A percentile compares a stretch with the other conserved stretches of the same genome.
These are phyloP conservation scores for Lycocerus yunnanus DNA, from an alignment of 2,888 invertebrate genomes.

Conservation along the genomic window DNA sequence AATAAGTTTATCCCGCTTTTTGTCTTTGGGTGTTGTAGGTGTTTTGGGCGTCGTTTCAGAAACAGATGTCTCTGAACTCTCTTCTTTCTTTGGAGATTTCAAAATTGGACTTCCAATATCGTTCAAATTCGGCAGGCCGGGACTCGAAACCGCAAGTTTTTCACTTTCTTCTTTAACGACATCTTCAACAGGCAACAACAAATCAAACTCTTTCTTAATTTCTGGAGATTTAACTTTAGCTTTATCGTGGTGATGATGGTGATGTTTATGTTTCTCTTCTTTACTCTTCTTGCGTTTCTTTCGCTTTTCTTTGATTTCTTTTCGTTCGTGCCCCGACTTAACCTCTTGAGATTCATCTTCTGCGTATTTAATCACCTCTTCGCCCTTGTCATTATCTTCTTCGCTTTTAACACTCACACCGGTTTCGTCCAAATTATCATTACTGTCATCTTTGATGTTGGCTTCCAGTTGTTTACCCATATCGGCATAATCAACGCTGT, in stretches of 20 bases:
- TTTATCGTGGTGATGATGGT: slow-evolving; percentile 67
- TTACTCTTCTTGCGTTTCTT: slow-evolving; percentile 85
- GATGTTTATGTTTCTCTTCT: slow-evolving; percentile 74
- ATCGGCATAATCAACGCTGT: slow-evolving; percentile 80
- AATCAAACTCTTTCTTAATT: slow-evolving; percentile 42
- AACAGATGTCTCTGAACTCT: slow-evolving; percentile 45
- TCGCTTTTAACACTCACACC: slow-evolving; percentile 53
- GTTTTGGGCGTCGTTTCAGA: slow-evolving; percentile 64
- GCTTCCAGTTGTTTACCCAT: slow-evolving; percentile 83
- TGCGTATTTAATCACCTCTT: slow-evolving; percentile 66
- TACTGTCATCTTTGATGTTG: slow-evolving; percentile 72
- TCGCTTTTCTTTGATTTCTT: slow-evolving; percentile 76
- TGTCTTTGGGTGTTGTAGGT: slow-evolving; percentile 53
- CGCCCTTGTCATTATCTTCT: slow-evolving; percentile 50
- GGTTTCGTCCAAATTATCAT: slow-evolving; percentile 52
- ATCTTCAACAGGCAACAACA: slow-evolving; percentile 4
- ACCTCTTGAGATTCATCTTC: slow-evolving; percentile 62
- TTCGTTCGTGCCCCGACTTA: slow-evolving; percentile 54
- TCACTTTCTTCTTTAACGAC: slow-evolving; percentile 19
- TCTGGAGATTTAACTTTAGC: slow-evolving; percentile 50
- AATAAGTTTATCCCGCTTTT: slow-evolving; percentile 62
- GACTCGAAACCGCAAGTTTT: slow-evolving; percentile 49
- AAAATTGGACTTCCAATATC: slow-evolving; percentile 64
- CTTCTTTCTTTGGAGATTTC: slow-evolving; percentile 48
- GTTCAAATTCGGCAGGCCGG: slow-evolving; percentile 67